Conservation (phyloP, 2,888 invertebrate genomes). For the Boloria selene region DNA sequence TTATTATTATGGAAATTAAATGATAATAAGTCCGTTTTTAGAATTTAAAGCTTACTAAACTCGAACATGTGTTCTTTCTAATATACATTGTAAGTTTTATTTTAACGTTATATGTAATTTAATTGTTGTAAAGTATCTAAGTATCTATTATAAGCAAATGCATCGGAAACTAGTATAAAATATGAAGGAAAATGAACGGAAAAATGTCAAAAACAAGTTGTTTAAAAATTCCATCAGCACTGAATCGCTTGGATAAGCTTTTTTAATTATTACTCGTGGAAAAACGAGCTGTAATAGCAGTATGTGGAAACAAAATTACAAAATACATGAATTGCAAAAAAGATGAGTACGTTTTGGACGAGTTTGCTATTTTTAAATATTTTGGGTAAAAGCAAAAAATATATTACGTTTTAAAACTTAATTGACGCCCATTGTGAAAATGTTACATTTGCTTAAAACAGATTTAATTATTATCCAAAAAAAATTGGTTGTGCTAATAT, state of each 20-base stretch:
- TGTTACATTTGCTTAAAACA: neutral
- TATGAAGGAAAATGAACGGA: constrained; percentile 4
- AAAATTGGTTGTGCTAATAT: too few species aligned
- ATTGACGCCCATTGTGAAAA: neutral
- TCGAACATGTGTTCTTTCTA: too few species aligned
- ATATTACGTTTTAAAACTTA: neutral
- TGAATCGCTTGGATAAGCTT: constrained; percentile 35
- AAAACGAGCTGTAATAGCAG: constrained; percentile 31
- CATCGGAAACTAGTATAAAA: too few species aligned
- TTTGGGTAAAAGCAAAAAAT: neutral
- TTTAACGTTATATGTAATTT: too few species aligned
- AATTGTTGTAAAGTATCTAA: too few species aligned
- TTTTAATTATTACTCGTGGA: constrained; percentile 39
- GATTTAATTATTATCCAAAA: too few species aligned
- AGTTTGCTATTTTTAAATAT: constrained; percentile 7
- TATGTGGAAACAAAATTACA: constrained; percentile 25
- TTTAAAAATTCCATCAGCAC: constrained; percentile 43
- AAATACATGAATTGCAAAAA: constrained; percentile 8
- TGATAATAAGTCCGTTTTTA: too few species aligned
- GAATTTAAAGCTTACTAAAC: too few species aligned
- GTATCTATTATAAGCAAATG: too few species aligned
- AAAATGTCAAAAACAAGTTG: constrained; percentile 22
- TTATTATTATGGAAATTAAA: too few species aligned
- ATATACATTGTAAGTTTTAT: too few species aligned
- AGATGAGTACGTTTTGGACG: neutral